Evolutionary conservation across 2,888 invertebrate genomes (phyloP).

Genomic region (Allygus modestus): DNA sequence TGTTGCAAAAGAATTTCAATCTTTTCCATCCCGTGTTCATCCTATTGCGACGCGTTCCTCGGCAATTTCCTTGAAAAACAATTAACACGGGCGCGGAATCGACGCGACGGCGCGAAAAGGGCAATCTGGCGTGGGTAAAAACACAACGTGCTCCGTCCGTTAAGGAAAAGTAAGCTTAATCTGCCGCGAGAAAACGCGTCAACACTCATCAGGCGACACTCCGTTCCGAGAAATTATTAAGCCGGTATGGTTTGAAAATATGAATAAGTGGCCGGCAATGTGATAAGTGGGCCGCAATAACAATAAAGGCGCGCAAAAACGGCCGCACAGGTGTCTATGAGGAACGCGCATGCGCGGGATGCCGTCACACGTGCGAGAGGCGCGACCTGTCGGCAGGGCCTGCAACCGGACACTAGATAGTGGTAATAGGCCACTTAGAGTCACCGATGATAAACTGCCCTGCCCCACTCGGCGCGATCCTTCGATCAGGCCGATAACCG

Average conservation of each 20-base stretch:
- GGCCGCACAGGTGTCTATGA: constrained; percentile 48
- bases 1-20: too few species aligned
- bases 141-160: constrained; percentile 3
- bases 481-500: constrained; percentile 17
- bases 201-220: constrained; percentile 31
- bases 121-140: constrained; percentile 16
- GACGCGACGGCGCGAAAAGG: background rate
- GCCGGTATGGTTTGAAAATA: constrained; percentile 56
- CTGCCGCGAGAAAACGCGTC: constrained; percentile 9
- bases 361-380: constrained; percentile 54
- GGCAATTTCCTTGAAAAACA: constrained; percentile 8
- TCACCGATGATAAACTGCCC: constrained; percentile 43
- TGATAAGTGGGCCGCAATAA: constrained; percentile 51
- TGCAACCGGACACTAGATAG: constrained; percentile 20
- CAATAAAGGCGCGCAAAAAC: constrained; percentile 19
- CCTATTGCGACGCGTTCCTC: background rate
- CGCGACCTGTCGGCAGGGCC: background rate
- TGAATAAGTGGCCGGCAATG: constrained; percentile 57
- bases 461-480: background rate
- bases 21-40: background rate
- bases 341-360: constrained; percentile 49
- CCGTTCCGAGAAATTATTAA: constrained; percentile 41
- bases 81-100: constrained; percentile 20
- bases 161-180: constrained; percentile 49
- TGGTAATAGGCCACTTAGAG: constrained; percentile 51